These are phyloP conservation scores for Smithornis capensis DNA, from an alignment of 2,113 vertebrate genomes.

Conservation along the genomic window DNA sequence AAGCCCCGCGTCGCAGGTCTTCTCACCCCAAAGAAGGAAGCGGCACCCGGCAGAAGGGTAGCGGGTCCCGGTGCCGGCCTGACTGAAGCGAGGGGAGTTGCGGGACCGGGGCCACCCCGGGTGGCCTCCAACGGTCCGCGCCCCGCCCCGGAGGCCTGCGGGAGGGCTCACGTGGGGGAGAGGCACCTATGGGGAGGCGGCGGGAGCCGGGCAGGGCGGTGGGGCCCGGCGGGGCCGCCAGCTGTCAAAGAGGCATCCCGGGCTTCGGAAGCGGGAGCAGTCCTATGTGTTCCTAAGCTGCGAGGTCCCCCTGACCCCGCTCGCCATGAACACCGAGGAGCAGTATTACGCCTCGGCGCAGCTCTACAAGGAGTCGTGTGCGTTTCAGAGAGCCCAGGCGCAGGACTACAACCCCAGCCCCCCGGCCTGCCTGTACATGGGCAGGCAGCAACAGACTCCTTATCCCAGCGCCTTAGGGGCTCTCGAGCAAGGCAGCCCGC, in stretches of 20 bases:
- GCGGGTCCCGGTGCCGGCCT: too few species aligned
- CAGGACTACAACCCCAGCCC: slow-evolving; percentile 87
- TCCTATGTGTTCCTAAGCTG: slow-evolving; percentile 27
- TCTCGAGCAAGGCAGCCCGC: slow-evolving; percentile 83
- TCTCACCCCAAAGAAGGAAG: neutral
- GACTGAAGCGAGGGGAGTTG: neutral
- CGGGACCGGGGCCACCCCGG: neutral
- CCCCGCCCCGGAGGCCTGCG: slow-evolving; percentile 57
- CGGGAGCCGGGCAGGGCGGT: neutral
- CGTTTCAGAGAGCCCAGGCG: slow-evolving; percentile 84
- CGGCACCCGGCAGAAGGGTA: rapidly evolving
- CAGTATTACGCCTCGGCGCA: slow-evolving; percentile 86
- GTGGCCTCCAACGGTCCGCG: slow-evolving; percentile 27
- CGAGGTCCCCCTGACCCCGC: neutral
- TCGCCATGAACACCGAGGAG: slow-evolving; percentile 92
- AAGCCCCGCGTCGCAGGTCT: rapidly evolving
- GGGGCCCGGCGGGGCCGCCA: slow-evolving; percentile 21
- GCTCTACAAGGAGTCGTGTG: slow-evolving; percentile 92
- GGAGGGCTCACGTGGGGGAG: slow-evolving; percentile 70
- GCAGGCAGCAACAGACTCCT: slow-evolving; percentile 77
- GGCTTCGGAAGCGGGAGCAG: neutral
- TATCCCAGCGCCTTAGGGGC: slow-evolving; percentile 76
- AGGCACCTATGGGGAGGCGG: slow-evolving; percentile 68
- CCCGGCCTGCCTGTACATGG: slow-evolving; percentile 93
- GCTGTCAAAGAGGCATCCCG: slow-evolving; percentile 73